Evolutionary conservation across 2,797 vertebrate species (phyloP), one percentile per base, ranked within the genome.

Genomic region (Cryptoblepharus egeriae): DNA sequence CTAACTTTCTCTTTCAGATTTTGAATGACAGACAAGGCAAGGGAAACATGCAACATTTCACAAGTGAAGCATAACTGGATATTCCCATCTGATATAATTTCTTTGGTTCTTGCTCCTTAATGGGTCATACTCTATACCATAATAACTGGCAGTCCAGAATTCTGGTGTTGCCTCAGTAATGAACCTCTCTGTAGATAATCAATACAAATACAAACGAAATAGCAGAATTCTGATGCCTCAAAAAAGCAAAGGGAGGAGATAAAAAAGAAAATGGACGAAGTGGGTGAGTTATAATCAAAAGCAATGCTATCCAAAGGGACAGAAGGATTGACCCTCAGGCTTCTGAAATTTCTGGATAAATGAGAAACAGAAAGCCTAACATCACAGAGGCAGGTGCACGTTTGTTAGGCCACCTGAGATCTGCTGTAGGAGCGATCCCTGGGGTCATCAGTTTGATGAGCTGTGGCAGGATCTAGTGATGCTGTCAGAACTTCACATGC

Each of bases 401-500:
- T 90, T 85, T 77, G 80, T 64, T 0, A 87, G 64, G 81, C 87
- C 83, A 89, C 73, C 3, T 30, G 85, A 87, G 87, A 75, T 90
- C 64, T 87, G 82, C 77, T 49, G 81, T 67, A 91, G 79, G 81
- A 79, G 77, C 64, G 20, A 42, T 90, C 85, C 77, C 87, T 32
- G 58, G 45, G 86, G 88, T 81, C 79, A 81, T 45, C 57, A 70
- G 60, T 65, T 82, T 87, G 84, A 87, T 61, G 75, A 82, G 82
- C 79, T 74, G 81, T 90, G 88, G 81, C 84, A 91, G 85, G 69
- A 71, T 63, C 77, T 84, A 57, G 61, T 72, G 71, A 37, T 77
- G 55, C 75, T 85, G 87, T 88, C 86, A 91, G 81, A 79, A 91
- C 80, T 90, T 72, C 83, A 87, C 82, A 87, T 81, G 55, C 86